Evolutionary conservation across 2,797 vertebrate genomes (phyloP), one percentile per base, ranked within the genome.

Genomic region (Chrysocyon brachyurus): DNA sequence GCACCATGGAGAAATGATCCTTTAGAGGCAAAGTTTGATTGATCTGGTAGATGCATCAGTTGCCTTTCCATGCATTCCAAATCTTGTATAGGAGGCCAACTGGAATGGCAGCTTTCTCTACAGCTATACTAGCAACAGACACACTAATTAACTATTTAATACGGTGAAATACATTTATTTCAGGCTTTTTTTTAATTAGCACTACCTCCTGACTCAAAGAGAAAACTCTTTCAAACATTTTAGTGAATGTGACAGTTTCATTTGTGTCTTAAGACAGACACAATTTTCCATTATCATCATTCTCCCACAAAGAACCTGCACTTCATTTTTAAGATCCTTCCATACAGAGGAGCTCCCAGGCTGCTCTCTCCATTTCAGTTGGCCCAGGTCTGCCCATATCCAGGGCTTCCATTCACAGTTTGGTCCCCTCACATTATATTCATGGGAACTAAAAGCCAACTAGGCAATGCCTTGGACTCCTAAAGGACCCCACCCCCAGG

Each of bases 131-230:
- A 22, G 54, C 33, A 85, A 59, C 70, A 94, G 31, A 59, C 0
- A 68, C 21, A 72, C 52, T 36, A 26, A 68, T 66, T 16, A 84
- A 82, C 46, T 75, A 19, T 73, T 91, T 88, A 78, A 90, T 70
- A 68, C 7, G 12, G 36, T 59, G 89, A 70, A 90, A 72, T 52
- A 85, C n/a, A 63, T 6, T 86, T 75, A 46, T 73, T 78, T 96
- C 63, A 81, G 73, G 33, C 73, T 73, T 89, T 22, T 91, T 14
- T 70, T 96, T 64, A 95, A 49, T 56, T 75, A 90, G 72, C n/a
- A 70, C 40, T 56, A 66, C 31, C 19, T 63, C 79, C 82, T 66
- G 56, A 86, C 59, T 94, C 54, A 70, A 52, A 77, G 87, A 40
- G 86, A 56, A 96, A 84, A 87, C n/a, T 93, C 56, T 22, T 95